Evolutionary conservation across 2,888 invertebrate species (phyloP).

Genomic region (Drepana falcataria): DNA sequence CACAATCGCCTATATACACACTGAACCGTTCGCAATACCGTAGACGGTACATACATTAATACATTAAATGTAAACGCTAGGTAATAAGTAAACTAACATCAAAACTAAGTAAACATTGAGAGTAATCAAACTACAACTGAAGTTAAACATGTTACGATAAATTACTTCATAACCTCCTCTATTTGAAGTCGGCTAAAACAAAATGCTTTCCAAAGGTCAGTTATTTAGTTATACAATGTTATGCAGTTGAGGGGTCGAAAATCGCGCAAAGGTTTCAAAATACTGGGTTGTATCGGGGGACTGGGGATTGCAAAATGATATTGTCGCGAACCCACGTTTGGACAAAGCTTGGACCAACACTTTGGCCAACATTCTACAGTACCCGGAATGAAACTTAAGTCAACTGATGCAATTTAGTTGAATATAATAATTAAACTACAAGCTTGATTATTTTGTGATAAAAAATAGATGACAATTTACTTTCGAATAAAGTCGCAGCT

Average conservation of each 20-base stretch:
- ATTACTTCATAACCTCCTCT: neutral
- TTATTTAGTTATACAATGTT: neutral
- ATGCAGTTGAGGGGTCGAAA: neutral
- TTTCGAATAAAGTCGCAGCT: too few species aligned
- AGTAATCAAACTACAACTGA: conserved; percentile 21
- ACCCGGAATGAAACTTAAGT: too few species aligned
- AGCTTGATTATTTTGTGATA: too few species aligned
- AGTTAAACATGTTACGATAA: conserved; percentile 10
- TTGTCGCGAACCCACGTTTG: neutral
- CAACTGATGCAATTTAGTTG: too few species aligned
- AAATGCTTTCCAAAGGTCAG: neutral
- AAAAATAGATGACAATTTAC: too few species aligned
- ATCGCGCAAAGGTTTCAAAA: neutral
- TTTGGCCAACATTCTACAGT: neutral
- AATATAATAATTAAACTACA: too few species aligned
- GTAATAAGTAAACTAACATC: conserved; percentile 61
- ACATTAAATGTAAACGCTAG: conserved; percentile 48
- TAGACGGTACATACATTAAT: conserved; percentile 30
- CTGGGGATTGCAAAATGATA: neutral
- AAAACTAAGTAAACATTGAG: conserved; percentile 56
- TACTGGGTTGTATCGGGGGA: neutral
- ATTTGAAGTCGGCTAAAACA: neutral
- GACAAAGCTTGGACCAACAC: neutral
- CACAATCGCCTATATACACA: conserved; percentile 30
- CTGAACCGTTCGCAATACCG: conserved; percentile 22